phyloP scores from a whole-genome alignment of 1,140 invertebrate species.

The Sitophilus oryzae region DNA sequence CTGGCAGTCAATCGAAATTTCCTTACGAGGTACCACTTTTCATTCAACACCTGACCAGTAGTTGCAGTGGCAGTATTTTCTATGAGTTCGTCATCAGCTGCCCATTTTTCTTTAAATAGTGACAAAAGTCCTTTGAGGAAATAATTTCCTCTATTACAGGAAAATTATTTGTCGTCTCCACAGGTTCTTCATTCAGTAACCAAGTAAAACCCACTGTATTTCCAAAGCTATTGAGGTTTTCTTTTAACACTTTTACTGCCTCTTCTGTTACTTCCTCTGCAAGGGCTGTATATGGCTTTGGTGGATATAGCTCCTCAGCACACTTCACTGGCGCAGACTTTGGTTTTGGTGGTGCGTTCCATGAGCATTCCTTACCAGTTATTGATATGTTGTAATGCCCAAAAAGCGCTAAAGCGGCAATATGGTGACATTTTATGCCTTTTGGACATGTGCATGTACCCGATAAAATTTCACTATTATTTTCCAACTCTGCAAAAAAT shows the following conservation, averaged over 20 bases:
- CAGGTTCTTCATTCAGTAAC: slow-evolving; percentile 10
- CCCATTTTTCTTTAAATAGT: slow-evolving; percentile 15
- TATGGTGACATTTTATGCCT: slow-evolving; percentile 23
- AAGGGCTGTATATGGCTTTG: slow-evolving; percentile 19
- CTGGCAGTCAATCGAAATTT: slow-evolving; percentile 23
- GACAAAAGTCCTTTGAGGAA: slow-evolving; percentile 6
- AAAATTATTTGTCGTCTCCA: not conserved
- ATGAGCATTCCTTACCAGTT: slow-evolving; percentile 15
- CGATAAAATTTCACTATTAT: not conserved
- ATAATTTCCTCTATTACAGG: slow-evolving; percentile 7
- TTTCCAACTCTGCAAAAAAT: slow-evolving; percentile 1
- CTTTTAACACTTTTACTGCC: slow-evolving; percentile 1
- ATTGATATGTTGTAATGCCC: slow-evolving; percentile 18
- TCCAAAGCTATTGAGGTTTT: slow-evolving; percentile 10
- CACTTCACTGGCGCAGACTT: slow-evolving; percentile 7
- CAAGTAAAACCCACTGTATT: slow-evolving; percentile 23
- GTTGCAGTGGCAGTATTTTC: slow-evolving; percentile 11
- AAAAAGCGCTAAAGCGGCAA: slow-evolving; percentile 15
- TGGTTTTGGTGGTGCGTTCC: slow-evolving; percentile 19
- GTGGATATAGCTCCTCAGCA: slow-evolving; percentile 16
- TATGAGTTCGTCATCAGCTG: slow-evolving; percentile 10
- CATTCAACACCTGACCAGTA: slow-evolving; percentile 15
- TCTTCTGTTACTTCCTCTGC: slow-evolving; percentile 10
- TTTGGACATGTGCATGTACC: slow-evolving; percentile 14
- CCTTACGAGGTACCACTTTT: slow-evolving; percentile 20